Conservation (phyloP, 2,113 vertebrate genomes). For the Gasterosteus aculeatus region DNA sequence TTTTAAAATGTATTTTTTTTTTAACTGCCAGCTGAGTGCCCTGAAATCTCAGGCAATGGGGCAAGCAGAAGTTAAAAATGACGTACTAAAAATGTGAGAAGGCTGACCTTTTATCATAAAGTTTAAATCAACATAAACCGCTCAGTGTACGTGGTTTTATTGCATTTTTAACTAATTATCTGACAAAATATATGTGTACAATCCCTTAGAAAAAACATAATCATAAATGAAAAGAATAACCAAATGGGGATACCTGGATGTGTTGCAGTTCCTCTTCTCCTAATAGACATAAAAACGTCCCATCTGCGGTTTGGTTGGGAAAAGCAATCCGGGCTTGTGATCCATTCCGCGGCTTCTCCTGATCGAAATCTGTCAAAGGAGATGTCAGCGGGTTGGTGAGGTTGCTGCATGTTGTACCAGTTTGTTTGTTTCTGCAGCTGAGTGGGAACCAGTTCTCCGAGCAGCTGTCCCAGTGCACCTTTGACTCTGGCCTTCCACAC, state of each 20-base stretch:
- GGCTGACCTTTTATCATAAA: background rate
- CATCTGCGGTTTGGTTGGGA: constrained; percentile 10
- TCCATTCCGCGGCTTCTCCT: constrained; percentile 26
- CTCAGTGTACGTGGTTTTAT: background rate
- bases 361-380: constrained; percentile 65
- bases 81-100: background rate
- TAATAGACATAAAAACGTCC: constrained; percentile 22
- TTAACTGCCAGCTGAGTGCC: background rate
- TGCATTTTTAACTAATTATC: background rate
- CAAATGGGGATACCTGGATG: constrained; percentile 46
- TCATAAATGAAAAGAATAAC: background rate
- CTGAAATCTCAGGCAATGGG: background rate
- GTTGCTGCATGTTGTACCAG: constrained; percentile 12
- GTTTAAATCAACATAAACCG: background rate
- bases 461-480: constrained; percentile 62
- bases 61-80: background rate
- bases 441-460: constrained; percentile 28
- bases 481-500: constrained; percentile 70
- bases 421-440: constrained; percentile 14
- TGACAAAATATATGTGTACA: background rate
- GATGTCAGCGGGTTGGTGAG: constrained; percentile 44
- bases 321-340: constrained; percentile 56
- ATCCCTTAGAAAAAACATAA: background rate
- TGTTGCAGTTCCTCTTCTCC: constrained; percentile 31
- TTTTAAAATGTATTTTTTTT: background rate